Evolutionary conservation across 2,113 vertebrate species (phyloP), one percentile per base, ranked within the genome.

Genomic region (Prietella phreatophila): DNA sequence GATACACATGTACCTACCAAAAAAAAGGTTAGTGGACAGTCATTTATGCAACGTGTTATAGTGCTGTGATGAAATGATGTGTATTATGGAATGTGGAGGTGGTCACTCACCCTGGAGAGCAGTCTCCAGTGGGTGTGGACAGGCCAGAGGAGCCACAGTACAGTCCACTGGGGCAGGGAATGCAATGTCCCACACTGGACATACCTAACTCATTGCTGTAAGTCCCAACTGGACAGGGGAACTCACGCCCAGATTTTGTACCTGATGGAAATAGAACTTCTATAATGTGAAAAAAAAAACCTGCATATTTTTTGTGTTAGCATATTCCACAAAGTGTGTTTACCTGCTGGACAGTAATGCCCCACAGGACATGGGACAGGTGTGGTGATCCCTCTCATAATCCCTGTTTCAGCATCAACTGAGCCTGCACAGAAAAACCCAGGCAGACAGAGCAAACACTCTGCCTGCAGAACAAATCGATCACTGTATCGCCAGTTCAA

Each of bases 121-220:
- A 95, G 82, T 89, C 10, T 55, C 95, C 96, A 27, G 94, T 93
- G 81, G 95, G 95, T 85, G 91, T 87, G 89, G 91, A 56, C 82
- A 96, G 93, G 73, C 95, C 96, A 84, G 94, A 90, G 25, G 94
- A 93, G 76, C 91, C 91, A 91, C 97, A 99, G 92, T 97, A 98
- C 0, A 84, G 93, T 84, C 98, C 97, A n/a, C 96, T 93, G 39
- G 96, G 96, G 83, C 97, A 99, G 20, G 93, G 94, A 25, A 88
- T 93, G 89, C 97, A 99, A 79, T 94, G 94, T 3, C 90, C 90
- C 75, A 90, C 25, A 71, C 86, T 91, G 84, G 73, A 91, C 88
- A 96, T 93, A 0, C 96, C 95, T 9, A 94, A 94, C 71, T 92
- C 95, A 88, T 91, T 91, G 86, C 91, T 94, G 85, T 94, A 95